Evolutionary conservation across 2,113 vertebrate species (phyloP).

Genomic region (Acrocephalus kingi): DNA sequence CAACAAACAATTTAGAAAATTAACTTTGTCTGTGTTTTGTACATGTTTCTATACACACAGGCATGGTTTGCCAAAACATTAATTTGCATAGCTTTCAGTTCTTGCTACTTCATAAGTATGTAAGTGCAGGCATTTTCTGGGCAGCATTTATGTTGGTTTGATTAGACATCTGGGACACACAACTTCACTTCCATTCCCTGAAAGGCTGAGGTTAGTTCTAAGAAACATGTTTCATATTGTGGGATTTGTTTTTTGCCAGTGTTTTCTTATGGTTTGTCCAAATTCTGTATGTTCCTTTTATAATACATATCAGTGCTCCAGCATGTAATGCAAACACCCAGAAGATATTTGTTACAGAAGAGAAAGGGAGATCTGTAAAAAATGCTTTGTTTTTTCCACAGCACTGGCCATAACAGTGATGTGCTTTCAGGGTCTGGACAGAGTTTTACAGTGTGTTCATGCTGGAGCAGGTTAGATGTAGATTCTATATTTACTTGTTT

Average conservation of each 20-base stretch:
- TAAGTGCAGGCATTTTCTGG: neutral
- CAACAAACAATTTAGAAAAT: neutral
- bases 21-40: conserved; percentile 6
- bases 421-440: neutral
- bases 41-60: neutral
- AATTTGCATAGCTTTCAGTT: neutral
- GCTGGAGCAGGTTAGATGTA: neutral
- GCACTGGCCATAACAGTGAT: neutral
- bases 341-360: neutral
- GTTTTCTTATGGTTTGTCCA: neutral
- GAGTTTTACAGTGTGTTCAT: neutral
- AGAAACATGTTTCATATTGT: neutral
- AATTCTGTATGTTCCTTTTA: neutral
- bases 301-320: neutral
- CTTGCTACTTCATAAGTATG: neutral
- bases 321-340: neutral
- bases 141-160: neutral
- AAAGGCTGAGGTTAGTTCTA: neutral
- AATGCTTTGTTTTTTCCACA: neutral
- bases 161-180: neutral
- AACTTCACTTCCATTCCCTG: neutral
- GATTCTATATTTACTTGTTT: neutral
- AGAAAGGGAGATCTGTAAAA: neutral
- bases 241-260: neutral
- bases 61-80: neutral